These are phyloP conservation scores for Dendrocincla tyrannina DNA, from an alignment of 2,797 vertebrate species.

Conservation along the genomic window DNA sequence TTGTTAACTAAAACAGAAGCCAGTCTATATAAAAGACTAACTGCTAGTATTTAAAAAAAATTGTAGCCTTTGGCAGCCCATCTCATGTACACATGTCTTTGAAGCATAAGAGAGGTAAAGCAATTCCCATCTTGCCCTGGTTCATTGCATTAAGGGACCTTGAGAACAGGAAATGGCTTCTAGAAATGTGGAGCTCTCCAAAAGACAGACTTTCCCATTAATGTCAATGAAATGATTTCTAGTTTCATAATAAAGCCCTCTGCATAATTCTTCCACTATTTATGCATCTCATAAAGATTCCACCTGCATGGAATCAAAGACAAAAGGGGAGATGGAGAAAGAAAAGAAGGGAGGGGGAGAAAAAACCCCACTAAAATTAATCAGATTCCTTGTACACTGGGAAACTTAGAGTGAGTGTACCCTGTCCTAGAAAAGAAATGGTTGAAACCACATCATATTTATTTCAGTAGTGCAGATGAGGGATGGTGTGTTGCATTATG, in stretches of 20 bases:
- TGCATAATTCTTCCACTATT: constrained; percentile 61
- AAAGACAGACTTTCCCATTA: constrained; percentile 73
- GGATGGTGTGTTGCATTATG: not conserved
- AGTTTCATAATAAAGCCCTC: constrained; percentile 50
- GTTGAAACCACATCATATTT: constrained; percentile 51
- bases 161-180: constrained; percentile 55
- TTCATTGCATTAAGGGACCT: constrained; percentile 51
- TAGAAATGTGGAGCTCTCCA: constrained; percentile 62
- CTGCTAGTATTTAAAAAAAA: not conserved
- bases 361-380: not conserved
- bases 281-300: constrained; percentile 45
- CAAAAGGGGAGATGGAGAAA: not conserved
- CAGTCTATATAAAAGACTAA: not conserved
- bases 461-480: constrained; percentile 31
- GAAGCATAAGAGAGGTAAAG: not conserved
- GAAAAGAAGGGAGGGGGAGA: not conserved
- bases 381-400: not conserved
- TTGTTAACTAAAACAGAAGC: not conserved
- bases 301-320: not conserved
- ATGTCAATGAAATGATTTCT: constrained; percentile 69
- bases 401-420: constrained; percentile 15
- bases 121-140: not conserved
- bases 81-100: not conserved
- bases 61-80: not conserved
- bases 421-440: constrained; percentile 69